phyloP scores from a whole-genome alignment of 2,888 invertebrate genomes.

The Glyphotaelius pellucidus region DNA sequence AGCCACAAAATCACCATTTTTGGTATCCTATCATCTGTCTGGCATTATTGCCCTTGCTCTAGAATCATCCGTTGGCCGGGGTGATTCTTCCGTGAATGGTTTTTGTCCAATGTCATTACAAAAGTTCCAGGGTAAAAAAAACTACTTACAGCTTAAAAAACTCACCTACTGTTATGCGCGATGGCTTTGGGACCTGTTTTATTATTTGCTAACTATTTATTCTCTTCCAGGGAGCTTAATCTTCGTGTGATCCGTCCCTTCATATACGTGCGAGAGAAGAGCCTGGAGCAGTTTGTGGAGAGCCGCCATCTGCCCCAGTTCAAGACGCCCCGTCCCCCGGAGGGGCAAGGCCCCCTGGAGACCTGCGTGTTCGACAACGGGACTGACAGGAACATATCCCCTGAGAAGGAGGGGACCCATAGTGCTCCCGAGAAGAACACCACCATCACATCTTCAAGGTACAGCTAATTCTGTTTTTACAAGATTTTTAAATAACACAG shows the following conservation, averaged over 20 bases:
- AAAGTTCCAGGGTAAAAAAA: no score
- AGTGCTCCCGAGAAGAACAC: conserved; percentile 34
- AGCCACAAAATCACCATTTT: no score
- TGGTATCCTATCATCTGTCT: no score
- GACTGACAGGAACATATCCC: not conserved
- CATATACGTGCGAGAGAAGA: conserved; percentile 89
- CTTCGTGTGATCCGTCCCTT: conserved; percentile 91
- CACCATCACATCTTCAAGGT: conserved; percentile 51
- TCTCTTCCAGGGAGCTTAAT: conserved; percentile 82
- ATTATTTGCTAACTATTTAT: not conserved
- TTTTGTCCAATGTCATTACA: no score
- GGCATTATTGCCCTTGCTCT: no score
- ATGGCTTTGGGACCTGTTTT: no score
- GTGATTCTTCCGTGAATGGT: no score
- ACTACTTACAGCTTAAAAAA: no score
- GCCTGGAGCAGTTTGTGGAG: conserved; percentile 85
- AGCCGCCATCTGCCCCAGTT: conserved; percentile 85
- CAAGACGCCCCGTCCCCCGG: conserved; percentile 62
- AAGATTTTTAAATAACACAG: not conserved
- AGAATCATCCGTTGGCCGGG: no score
- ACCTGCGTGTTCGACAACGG: conserved; percentile 9
- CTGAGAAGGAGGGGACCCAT: conserved; percentile 16
- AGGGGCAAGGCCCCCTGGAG: conserved; percentile 29
- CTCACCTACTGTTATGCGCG: no score
- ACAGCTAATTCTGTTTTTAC: not conserved